Percentiles rank a stretch among this genome's conserved stretches.
Conservation (phyloP, 92 coral and sea anemone species). For the Isaurus tuberculatus region DNA sequence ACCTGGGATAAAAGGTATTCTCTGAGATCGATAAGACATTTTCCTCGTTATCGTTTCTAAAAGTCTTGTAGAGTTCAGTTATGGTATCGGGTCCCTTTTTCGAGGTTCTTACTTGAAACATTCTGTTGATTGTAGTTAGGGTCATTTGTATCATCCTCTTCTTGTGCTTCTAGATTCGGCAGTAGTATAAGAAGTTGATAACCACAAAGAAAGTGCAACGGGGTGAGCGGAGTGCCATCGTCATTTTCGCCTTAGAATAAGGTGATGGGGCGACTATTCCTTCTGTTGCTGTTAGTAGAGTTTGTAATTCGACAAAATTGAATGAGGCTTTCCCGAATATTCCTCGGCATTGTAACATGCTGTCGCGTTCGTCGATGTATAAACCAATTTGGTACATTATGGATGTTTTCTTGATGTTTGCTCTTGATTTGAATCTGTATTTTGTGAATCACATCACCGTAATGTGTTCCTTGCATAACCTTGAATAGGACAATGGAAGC, state of each 20-base stretch:
- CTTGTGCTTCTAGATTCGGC: slow-evolving; percentile 29
- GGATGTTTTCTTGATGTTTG: slow-evolving; percentile 29
- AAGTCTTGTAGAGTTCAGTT: slow-evolving; percentile 28
- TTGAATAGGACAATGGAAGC: slow-evolving; percentile 53
- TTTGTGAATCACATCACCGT: slow-evolving; percentile 42
- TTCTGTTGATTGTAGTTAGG: slow-evolving; percentile 36
- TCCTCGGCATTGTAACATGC: slow-evolving; percentile 38
- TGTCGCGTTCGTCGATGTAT: slow-evolving; percentile 23
- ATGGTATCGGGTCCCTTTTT: slow-evolving; percentile 32
- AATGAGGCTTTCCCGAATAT: slow-evolving; percentile 35
- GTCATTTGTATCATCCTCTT: slow-evolving; percentile 23
- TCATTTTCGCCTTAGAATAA: not conserved
- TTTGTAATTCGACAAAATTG: slow-evolving; percentile 11
- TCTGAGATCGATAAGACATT: slow-evolving; percentile 21
- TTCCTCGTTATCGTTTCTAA: slow-evolving; percentile 40
- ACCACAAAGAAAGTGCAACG: slow-evolving; percentile 40
- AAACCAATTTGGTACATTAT: slow-evolving; percentile 25
- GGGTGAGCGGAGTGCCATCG: slow-evolving; percentile 30
- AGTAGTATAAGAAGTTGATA: slow-evolving; percentile 23
- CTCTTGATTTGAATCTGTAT: not conserved
- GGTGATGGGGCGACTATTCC: slow-evolving; percentile 27
- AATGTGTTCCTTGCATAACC: slow-evolving; percentile 49
- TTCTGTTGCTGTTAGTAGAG: slow-evolving; percentile 36
- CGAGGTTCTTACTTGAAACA: slow-evolving; percentile 33
- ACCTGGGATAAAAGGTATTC: slow-evolving; percentile 20